Evolutionary conservation across 1,140 invertebrate genomes (phyloP).

Genomic region (Stegodyphus mimosarum): DNA sequence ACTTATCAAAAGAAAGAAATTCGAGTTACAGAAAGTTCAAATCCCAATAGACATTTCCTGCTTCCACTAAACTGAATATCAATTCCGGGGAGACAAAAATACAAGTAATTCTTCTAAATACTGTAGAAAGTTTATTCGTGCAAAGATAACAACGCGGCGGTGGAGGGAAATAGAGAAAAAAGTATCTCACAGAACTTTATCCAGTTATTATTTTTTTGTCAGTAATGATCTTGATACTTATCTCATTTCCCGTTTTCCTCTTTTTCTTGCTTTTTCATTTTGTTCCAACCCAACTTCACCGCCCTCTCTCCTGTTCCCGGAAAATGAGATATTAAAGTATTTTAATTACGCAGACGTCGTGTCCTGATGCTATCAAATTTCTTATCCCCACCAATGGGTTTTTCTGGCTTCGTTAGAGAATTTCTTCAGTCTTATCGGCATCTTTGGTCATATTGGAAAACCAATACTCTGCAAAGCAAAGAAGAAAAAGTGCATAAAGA

Average conservation of each 20-base stretch:
- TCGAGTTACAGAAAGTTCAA: too few relatives aligned
- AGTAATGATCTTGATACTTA: constrained; percentile 43
- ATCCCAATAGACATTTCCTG: too few relatives aligned
- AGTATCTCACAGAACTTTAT: too few relatives aligned
- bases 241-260: constrained; percentile 25
- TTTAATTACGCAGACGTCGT: constrained; percentile 42
- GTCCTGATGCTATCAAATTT: constrained; percentile 46
- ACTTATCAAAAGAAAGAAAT: too few relatives aligned
- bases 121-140: too few relatives aligned
- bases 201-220: constrained; percentile 3
- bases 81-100: too few relatives aligned
- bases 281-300: background rate
- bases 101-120: too few relatives aligned
- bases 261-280: constrained; percentile 18
- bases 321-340: constrained; percentile 53
- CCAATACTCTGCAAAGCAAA: background rate
- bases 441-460: constrained; percentile 43
- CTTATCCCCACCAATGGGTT: background rate
- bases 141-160: too few relatives aligned
- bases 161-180: too few relatives aligned
- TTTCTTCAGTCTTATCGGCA: background rate
- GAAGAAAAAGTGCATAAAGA: background rate
- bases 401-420: constrained; percentile 1
- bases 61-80: too few relatives aligned
- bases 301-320: background rate